Conservation (phyloP, 2,888 invertebrate genomes). For the Ypsolopha sequella region DNA sequence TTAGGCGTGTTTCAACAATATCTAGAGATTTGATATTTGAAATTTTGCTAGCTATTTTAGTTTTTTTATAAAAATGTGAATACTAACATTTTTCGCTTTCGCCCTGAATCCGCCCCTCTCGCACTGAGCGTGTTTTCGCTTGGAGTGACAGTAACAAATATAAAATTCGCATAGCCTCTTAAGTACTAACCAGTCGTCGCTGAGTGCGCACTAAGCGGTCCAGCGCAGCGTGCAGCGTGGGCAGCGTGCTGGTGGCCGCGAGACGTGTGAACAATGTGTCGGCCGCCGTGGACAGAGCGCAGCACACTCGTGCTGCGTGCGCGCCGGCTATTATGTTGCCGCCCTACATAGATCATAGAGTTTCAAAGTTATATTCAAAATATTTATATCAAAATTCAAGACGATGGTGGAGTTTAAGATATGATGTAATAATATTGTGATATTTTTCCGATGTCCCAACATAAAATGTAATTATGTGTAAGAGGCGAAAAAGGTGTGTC, state of each 20-base stretch:
- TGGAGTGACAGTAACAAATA: neutral
- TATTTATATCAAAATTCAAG: neutral
- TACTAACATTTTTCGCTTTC: too few relatives aligned
- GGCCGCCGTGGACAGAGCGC: conserved; percentile 89
- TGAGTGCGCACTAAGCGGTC: conserved; percentile 69
- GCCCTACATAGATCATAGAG: conserved; percentile 22
- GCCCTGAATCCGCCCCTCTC: too few relatives aligned
- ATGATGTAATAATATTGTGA: neutral
- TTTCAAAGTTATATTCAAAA: neutral
- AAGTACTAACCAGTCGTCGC: conserved; percentile 76
- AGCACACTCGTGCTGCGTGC: conserved; percentile 90
- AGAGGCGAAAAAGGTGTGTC: too few relatives aligned
- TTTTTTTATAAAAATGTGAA: too few relatives aligned
- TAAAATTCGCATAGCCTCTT: too few relatives aligned
- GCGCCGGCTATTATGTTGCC: conserved; percentile 77
- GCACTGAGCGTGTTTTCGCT: too few relatives aligned
- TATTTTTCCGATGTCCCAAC: too few relatives aligned
- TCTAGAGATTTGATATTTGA: too few relatives aligned
- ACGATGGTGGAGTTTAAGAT: neutral
- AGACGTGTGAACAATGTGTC: conserved; percentile 93
- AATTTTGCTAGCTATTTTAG: too few relatives aligned
- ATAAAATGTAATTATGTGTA: too few relatives aligned
- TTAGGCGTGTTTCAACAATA: too few relatives aligned
- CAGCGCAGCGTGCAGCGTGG: conserved; percentile 86
- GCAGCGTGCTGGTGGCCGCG: conserved; percentile 87